Evolutionary conservation across 2,797 vertebrate genomes (phyloP), one percentile per base, ranked within the genome.

Genomic region (Macroramphosus scolopax): DNA sequence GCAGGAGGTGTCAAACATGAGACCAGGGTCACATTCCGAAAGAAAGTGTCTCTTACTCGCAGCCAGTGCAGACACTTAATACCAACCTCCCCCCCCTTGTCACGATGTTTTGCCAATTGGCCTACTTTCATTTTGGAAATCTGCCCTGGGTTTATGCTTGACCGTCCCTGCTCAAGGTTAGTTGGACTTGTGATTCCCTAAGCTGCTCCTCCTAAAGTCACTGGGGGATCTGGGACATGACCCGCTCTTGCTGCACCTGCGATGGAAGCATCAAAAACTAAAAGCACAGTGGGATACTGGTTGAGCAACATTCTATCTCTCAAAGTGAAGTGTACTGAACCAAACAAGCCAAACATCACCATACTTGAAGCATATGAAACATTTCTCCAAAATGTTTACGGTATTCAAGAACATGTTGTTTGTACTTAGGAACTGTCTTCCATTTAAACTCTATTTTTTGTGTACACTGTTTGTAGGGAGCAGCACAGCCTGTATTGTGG

Each of bases 401-500:
- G n/a, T n/a, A n/a, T n/a, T n/a, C n/a, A n/a, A n/a, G n/a, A n/a
- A n/a, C n/a, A n/a, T n/a, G n/a, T n/a, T n/a, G n/a, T n/a, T n/a
- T n/a, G n/a, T n/a, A n/a, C n/a, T n/a, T n/a, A n/a, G n/a, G n/a
- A n/a, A n/a, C 22, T 26, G 17, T 3, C 12, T 3, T 22, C 14
- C 40, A 16, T 4, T 28, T 8, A 44, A 9, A 8, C 17, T 37
- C 31, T 10, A 9, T 20, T 15, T 6, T 22, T 45, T 25, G 2
- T 40, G 43, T 32, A 8, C 6, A 16, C 12, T 18, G 1, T 66
- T 44, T 73, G 13, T 46, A 96, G 96, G 96, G 50, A 98, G 97
- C 88, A 99, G 97, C 79, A 99, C 97, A 0, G 97, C 97, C 5
- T 99, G 97, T 52, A 94, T 99, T 6, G 93, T 99, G 7, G 92